Evolutionary conservation across 2,113 vertebrate genomes (phyloP), one percentile per base, ranked within the genome.

Genomic region (Hyaena hyaena): DNA sequence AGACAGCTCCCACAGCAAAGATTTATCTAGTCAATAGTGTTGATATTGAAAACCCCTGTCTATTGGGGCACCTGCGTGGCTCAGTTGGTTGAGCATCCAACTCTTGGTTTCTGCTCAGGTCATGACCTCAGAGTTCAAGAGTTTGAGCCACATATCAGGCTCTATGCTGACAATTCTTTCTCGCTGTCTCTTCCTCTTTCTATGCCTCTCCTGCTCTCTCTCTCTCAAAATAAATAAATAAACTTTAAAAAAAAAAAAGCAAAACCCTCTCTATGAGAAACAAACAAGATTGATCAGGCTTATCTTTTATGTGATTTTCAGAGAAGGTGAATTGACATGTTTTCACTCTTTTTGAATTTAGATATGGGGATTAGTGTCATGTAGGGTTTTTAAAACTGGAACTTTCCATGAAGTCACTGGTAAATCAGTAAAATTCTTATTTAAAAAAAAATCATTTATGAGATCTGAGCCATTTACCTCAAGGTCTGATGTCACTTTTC

Each of bases 311-410:
- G 16, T 12, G 15, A 66, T 73, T 93, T 61, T 33, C 39, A 35
- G 10, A 88, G 65, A 93, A 74, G 31, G 35, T 45, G 19, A 85
- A 50, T 24, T 58, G 48, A 43, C 12, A 87, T 84, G 14, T 83
- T 69, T 93, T 68, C 33, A 65, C 31, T 69, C 4, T 81, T 92
- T 96, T 63, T 95, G 26, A 90, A 61, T 90, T 84, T 96, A 92
- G 15, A 86, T 43, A 65, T 21, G 2, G 21, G 8, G 3, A 61
- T 80, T 26, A 43, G 17, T 39, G 4, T 39, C 55, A 65, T 31
- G 21, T 5, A 43, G 14, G 50, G 31, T 19, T 86, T 53, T 9
- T 82, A 69, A 0, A 43, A n/a, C 58, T n/a, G 14, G 50, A 90
- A 7, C 9, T 80, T 83, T 48, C 73, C 58, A 50, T 50, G 33